Evolutionary conservation across 2,888 invertebrate species (phyloP), one percentile per base, ranked within the genome.

Genomic region (Athalia circularis): DNA sequence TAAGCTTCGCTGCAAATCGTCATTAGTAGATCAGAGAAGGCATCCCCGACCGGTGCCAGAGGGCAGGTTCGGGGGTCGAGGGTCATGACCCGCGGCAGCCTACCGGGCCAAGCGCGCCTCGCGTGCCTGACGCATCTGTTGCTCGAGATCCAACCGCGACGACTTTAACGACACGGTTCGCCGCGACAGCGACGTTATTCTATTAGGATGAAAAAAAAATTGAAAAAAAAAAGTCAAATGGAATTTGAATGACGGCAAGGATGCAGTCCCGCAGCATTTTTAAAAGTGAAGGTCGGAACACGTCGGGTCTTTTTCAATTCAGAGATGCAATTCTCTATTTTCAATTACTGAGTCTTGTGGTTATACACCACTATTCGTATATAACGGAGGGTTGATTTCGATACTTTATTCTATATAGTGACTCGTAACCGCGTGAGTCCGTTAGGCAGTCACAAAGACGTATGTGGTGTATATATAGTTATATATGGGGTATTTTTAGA

Each of bases 61-160:
- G 75, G 75, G 29, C 75, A 64, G 62, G 64, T 75, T 75, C 75
- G 68, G 62, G 87, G 87, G 87, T 84, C 86, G 83, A 82, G 85
- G 88, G 87, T 88, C 88, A 86, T 87, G 88, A 88, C 86, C 86
- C 84, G 85, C 83, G 82, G 79, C 84, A 83, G 83, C 85, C 83
- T 85, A 83, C 83, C 82, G 84, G 85, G 83, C 81, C 75, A 75
- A 80, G 78, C 77, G 84, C 79, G 84, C 84, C 84, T 88, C 88
- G 89, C 89, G 88, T 89, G 89, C 87, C 86, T 87, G 84, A 86
- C 87, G 87, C 89, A 89, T 89, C 89, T 89, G 89, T 89, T 90
- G 89, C 89, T 84, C 90, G 85, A 45, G 72, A 72, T 72, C 68
- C 52, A 6, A 68, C 45, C 67, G n/a, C 85, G 68, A 83, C 85